phyloP scores from a whole-genome alignment of 2,113 vertebrate species.

The Suricata suricatta region DNA sequence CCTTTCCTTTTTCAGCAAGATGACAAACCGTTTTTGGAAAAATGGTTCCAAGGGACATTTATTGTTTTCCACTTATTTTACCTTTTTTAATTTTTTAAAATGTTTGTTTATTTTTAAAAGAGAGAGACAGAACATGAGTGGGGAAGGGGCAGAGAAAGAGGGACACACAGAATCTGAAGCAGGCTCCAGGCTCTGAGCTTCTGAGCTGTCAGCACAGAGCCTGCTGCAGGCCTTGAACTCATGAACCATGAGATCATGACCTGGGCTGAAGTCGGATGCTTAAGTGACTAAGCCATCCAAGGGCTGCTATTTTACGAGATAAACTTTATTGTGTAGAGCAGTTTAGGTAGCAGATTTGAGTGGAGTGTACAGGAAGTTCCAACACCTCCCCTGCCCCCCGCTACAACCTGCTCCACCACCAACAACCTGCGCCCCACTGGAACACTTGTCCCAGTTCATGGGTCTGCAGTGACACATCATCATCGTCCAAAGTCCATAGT shows the following conservation, averaged over 20 bases:
- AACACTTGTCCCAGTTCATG: fast-evolving
- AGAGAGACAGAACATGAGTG: too few relatives aligned
- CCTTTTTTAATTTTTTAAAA: not conserved
- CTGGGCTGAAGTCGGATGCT: too few relatives aligned
- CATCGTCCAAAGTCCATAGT: not conserved
- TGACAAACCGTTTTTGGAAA: not conserved
- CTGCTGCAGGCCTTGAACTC: too few relatives aligned
- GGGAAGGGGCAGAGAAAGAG: too few relatives aligned
- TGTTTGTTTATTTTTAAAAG: too few relatives aligned
- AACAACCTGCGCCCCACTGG: fast-evolving
- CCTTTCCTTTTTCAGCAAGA: constrained; percentile 22
- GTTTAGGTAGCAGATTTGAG: not conserved
- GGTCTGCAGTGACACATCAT: too few relatives aligned
- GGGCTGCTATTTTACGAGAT: not conserved
- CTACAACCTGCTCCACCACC: fast-evolving
- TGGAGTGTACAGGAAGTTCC: not conserved
- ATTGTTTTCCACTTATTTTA: not conserved
- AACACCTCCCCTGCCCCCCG: fast-evolving
- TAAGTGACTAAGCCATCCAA: too few relatives aligned
- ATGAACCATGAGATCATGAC: too few relatives aligned
- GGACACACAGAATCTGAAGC: too few relatives aligned
- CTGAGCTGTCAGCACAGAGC: too few relatives aligned
- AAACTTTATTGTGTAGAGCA: not conserved
- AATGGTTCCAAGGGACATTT: not conserved
- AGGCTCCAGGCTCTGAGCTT: too few relatives aligned